A percentile compares a stretch with the other conserved stretches of the same genome.
phyloP scores from a whole-genome alignment of 2,888 invertebrate genomes.

The Orthosia gracilis region DNA sequence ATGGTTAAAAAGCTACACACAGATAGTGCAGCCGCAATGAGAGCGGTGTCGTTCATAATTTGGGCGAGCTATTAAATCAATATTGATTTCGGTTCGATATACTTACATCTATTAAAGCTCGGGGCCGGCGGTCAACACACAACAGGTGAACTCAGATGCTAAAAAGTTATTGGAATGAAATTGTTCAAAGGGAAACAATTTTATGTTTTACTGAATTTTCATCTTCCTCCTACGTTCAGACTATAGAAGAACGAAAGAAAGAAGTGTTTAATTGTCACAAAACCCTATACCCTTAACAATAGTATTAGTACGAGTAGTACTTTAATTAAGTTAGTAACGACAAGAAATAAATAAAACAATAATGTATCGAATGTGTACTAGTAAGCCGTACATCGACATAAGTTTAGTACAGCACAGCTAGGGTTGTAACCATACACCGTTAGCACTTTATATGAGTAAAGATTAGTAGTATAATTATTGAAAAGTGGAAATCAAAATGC shows the following conservation, averaged over 20 bases:
- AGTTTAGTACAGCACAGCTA: background rate
- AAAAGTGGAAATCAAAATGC: too few relatives aligned
- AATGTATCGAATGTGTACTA: too few relatives aligned
- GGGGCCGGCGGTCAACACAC: background rate
- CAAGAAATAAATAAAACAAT: too few relatives aligned
- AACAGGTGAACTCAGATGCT: background rate
- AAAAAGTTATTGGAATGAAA: background rate
- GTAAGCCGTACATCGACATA: background rate
- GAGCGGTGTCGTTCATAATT: slow-evolving; percentile 1
- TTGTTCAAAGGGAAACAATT: background rate
- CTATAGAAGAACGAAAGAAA: too few relatives aligned
- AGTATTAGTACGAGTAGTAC: too few relatives aligned
- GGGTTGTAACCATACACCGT: too few relatives aligned
- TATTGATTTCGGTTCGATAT: slow-evolving; percentile 23
- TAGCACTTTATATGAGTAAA: too few relatives aligned
- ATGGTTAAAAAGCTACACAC: slow-evolving; percentile 4
- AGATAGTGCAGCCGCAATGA: slow-evolving; percentile 4
- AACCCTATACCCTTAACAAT: too few relatives aligned
- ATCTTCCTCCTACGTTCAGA: background rate
- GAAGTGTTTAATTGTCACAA: too few relatives aligned
- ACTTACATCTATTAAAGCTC: background rate
- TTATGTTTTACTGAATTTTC: background rate
- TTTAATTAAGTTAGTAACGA: too few relatives aligned
- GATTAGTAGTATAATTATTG: background rate
- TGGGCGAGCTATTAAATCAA: slow-evolving; percentile 18